Evolutionary conservation across 2,888 invertebrate genomes (phyloP), one percentile per base, ranked within the genome.

Genomic region (Ernsta delagoae): DNA sequence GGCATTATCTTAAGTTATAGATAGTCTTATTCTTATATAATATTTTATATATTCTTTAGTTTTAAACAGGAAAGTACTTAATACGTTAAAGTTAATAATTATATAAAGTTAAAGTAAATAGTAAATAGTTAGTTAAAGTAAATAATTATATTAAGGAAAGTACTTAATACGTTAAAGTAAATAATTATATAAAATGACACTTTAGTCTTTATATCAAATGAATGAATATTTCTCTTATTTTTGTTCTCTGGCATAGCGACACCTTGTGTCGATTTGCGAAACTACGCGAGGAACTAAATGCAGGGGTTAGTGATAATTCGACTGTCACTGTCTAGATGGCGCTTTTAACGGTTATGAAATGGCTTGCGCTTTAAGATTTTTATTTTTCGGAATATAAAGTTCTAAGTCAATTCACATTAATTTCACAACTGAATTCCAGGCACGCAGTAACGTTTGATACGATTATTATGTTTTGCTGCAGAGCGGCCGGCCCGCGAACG

Each of bases 371-470:
- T 12, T 5, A 6, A 3, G 6, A 34, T 34, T 56, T 68, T 48
- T 76, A 75, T 75, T 77, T 76, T 59, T n/a, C 34, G 8, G n/a
- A 12, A 61, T 59, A 61, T 64, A 59, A 67, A 70, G 62, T 61
- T 67, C 71, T 71, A 73, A 75, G 78, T 77, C 78, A 73, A 75
- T 74, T 75, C 71, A 64, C 71, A 77, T 77, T 78, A 77, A 70
- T 73, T 70, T 76, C 72, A 77, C 70, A 71, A 54, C 65, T 53
- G 79, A 78, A 87, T 86, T 82, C 84, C 80, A 77, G 70, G 71
- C 76, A 79, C 71, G 76, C 83, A 83, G 73, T 74, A 75, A 71
- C 73, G 77, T 82, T 80, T 79, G 75, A 83, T 80, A 78, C 78
- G 75, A 83, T 83, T 80, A 78, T 76, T 77, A 81, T 80, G 78